These are phyloP conservation scores for Stenodema calcarata DNA, from an alignment of 2,888 invertebrate species.

Conservation along the genomic window DNA sequence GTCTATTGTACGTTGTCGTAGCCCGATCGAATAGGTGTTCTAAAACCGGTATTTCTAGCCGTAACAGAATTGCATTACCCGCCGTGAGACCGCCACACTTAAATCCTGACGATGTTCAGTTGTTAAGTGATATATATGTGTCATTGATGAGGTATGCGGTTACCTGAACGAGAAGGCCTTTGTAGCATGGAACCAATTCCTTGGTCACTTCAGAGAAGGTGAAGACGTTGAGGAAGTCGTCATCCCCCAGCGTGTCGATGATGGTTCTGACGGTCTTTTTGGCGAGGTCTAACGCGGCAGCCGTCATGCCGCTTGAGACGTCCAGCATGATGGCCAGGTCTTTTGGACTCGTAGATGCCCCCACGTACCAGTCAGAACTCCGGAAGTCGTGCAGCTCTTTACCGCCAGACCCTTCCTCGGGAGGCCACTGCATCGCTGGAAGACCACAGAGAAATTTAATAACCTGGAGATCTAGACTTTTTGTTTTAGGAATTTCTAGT, in stretches of 20 bases:
- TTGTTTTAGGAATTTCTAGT: no score
- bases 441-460: constrained; percentile 56
- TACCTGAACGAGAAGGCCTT: constrained; percentile 87
- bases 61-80: no score
- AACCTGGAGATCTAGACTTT: no score
- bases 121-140: no score
- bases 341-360: constrained; percentile 97
- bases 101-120: no score
- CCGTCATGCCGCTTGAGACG: constrained; percentile 85
- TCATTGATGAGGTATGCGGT: constrained; percentile 45
- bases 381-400: constrained; percentile 93
- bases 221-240: constrained; percentile 96
- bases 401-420: constrained; percentile 64
- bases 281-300: constrained; percentile 83
- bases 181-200: constrained; percentile 89
- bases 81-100: no score
- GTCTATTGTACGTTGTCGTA: no score
- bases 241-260: constrained; percentile 92
- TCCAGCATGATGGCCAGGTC: constrained; percentile 87
- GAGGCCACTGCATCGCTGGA: constrained; percentile 75
- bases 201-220: constrained; percentile 84
- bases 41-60: no score
- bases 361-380: constrained; percentile 94
- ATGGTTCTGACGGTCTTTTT: constrained; percentile 87
- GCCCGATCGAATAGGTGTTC: no score